Evolutionary conservation across 2,888 invertebrate genomes (phyloP), one percentile per base, ranked within the genome.

Genomic region (Eledona agricola): DNA sequence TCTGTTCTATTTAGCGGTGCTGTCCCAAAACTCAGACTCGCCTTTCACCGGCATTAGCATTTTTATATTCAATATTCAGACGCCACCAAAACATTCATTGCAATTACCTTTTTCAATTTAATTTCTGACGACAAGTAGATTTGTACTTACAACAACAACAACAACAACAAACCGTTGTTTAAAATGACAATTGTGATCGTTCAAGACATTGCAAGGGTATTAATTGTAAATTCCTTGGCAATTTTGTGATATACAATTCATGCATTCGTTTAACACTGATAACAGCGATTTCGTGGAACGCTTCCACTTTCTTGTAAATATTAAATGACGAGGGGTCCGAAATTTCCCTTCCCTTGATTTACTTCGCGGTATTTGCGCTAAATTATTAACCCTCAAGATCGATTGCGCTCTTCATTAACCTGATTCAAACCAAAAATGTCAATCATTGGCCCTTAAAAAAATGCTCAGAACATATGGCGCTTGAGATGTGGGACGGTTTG

Each of bases 401-500:
- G 56, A 49, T 55, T 38, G 54, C 55, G 57, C 58, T 57, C 57
- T 55, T 46, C n/a, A n/a, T n/a, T n/a, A n/a, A 13, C 10, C 40
- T 15, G 9, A 13, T 6, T 26, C 11, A 16, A 35, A 22, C 15
- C 16, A 38, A 38, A 38, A 16, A 25, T 60, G 51, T 52, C 22
- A 40, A 55, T 38, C 38, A 9, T 16, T 25, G n/a, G n/a, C n/a
- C n/a, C n/a, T n/a, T n/a, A n/a, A n/a, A n/a, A n/a, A n/a, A n/a
- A n/a, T n/a, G n/a, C n/a, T n/a, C n/a, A n/a, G n/a, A 54, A 63
- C 70, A 70, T 68, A 67, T 71, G 71, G 67, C 65, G 64, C 67
- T 63, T 66, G 57, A 62, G 63, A 60, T 62, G 63, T 62, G 65
- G 62, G 64, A 62, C 62, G 66, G 62, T 64, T 66, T 64, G 70